These are phyloP conservation scores for Meandrina meandrites DNA, from an alignment of 92 coral and sea anemone species.

Conservation along the genomic window DNA sequence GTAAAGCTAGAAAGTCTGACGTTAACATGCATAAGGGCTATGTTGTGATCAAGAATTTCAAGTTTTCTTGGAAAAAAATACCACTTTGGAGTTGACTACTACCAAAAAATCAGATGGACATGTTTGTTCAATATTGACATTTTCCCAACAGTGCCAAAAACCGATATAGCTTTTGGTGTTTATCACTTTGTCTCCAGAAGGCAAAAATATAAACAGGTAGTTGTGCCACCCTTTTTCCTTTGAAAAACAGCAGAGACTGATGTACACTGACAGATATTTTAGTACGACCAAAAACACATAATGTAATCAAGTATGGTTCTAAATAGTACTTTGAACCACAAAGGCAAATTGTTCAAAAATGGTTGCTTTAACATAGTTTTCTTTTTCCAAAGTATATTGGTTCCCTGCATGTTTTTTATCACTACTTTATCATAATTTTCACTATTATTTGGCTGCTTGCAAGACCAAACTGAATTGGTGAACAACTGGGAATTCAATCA, in stretches of 20 bases:
- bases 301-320: neutral
- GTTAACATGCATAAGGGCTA: too few relatives aligned
- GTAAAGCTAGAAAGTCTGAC: too few relatives aligned
- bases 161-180: neutral
- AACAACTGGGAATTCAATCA: neutral
- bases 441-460: neutral
- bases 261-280: neutral
- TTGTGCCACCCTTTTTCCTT: neutral
- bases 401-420: neutral
- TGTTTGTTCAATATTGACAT: neutral
- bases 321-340: neutral
- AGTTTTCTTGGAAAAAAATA: too few relatives aligned
- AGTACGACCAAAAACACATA: too few relatives aligned
- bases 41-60: too few relatives aligned
- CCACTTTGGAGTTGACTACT: too few relatives aligned
- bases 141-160: neutral
- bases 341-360: too few relatives aligned
- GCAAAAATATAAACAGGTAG: neutral
- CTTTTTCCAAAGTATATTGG: neutral
- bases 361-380: too few relatives aligned
- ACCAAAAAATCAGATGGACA: too few relatives aligned
- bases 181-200: neutral
- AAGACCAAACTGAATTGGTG: neutral
- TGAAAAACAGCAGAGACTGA: too few relatives aligned
- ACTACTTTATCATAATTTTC: too few relatives aligned